Base-by-base conservation (phyloP, 2,113 vertebrate species). In the Syrrhaptes paradoxus region DNA sequence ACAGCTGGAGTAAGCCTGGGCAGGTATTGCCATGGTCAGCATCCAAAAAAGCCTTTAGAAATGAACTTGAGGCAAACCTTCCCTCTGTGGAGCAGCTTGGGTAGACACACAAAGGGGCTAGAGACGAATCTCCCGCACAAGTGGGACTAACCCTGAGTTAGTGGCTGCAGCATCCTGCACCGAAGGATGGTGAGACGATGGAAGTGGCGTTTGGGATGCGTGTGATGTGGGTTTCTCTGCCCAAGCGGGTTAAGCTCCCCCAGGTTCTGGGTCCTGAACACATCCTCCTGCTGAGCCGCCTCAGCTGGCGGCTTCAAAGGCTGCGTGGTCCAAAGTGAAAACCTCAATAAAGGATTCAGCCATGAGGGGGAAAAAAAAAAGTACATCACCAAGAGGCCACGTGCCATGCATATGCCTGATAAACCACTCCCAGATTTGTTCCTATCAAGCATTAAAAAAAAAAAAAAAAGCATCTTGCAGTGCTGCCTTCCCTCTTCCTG, bases 171-270 rank as follows among this genome's bases (percentile, higher is more conserved):
- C 73, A 72, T 65, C 65, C 74, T 55, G 36, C 8, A 1, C 75
- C 29, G 57, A 3, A 29, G 86, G 45, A 5, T 36, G 24, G 18
- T 1, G 70, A 59, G 63, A 31, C 6, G 83, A 26, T 88, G 84
- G 86, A 88, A 96, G 80, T 71, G 80, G 68, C 55, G 8, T 74
- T 95, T 81, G 83, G 83, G 68, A 55, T 1, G 72, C 41, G 51
- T 95, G 73, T 96, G 95, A 95, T 97, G 94, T 95, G 95, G 94
- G 12, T 92, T 95, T 77, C 38, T 61, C 68, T 89, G 72, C 57
- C 75, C 20, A 31, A 87, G 63, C 0, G 21, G 45, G 83, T 54
- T 70, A 31, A 82, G 31, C 88, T 85, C 71, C 75, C 57, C 80
- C 58, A 86, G 88, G 75, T 93, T 78, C 59, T 74, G 86, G 48